phyloP scores from a whole-genome alignment of 92 coral and sea anemone genomes.

The Pocillopora grandis region DNA sequence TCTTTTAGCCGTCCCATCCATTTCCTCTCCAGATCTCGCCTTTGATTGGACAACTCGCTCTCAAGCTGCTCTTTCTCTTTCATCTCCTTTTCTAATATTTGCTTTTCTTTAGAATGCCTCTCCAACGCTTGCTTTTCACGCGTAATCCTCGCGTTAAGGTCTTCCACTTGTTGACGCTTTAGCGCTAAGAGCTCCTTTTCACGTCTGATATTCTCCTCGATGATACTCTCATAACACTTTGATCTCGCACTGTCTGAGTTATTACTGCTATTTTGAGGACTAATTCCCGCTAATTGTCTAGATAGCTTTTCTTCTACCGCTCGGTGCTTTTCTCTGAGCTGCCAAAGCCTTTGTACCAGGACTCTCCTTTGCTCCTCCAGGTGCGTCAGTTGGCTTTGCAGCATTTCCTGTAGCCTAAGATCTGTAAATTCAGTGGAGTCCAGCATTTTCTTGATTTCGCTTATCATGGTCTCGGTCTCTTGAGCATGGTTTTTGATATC shows the following conservation, averaged over 20 bases:
- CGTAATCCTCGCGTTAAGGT: constrained; percentile 65
- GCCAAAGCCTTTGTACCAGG: constrained; percentile 74
- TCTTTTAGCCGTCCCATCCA: constrained; percentile 71
- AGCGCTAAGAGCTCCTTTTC: constrained; percentile 73
- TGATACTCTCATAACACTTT: constrained; percentile 65
- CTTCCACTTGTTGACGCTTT: constrained; percentile 81
- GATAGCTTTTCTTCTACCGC: constrained; percentile 69
- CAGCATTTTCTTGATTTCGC: constrained; percentile 71
- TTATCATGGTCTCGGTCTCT: constrained; percentile 81
- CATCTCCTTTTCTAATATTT: constrained; percentile 60
- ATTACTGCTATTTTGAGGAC: constrained; percentile 56
- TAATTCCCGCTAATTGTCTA: constrained; percentile 60
- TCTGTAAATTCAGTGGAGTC: constrained; percentile 82
- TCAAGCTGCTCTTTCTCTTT: constrained; percentile 75
- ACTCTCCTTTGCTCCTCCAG: constrained; percentile 74
- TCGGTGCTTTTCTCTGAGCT: constrained; percentile 78
- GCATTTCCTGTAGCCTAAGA: constrained; percentile 66
- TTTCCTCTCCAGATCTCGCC: constrained; percentile 75
- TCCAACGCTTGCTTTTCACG: constrained; percentile 72
- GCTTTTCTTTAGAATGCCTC: constrained; percentile 70
- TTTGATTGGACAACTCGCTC: constrained; percentile 67
- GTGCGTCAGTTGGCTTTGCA: constrained; percentile 69
- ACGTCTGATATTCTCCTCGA: constrained; percentile 81
- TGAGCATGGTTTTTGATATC: constrained; percentile 78
- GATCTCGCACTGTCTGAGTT: constrained; percentile 57